Conservation (phyloP, 2,888 invertebrate species). For the Diploptera punctata region DNA sequence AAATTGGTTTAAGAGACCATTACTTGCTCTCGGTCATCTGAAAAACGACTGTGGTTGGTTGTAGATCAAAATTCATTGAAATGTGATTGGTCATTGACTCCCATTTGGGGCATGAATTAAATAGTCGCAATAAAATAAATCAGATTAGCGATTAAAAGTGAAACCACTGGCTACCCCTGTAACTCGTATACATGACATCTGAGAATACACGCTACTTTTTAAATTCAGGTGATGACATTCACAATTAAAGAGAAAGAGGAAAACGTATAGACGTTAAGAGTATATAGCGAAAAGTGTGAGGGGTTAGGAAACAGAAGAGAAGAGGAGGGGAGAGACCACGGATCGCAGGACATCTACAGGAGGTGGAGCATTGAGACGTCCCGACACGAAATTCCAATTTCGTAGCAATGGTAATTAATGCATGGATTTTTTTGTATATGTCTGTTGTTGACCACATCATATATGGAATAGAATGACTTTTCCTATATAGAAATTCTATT, state of each 20-base stretch:
- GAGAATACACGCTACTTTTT: constrained; percentile 29
- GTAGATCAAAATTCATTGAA: too few relatives aligned
- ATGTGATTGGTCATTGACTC: too few relatives aligned
- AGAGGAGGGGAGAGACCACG: constrained; percentile 23
- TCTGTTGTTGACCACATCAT: constrained; percentile 10
- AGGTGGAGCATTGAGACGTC: constrained; percentile 38
- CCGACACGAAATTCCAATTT: constrained; percentile 48
- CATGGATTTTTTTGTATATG: constrained; percentile 43
- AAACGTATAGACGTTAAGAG: constrained; percentile 23
- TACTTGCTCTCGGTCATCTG: too few relatives aligned
- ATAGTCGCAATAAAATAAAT: too few relatives aligned
- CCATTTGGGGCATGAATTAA: too few relatives aligned
- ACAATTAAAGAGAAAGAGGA: constrained; percentile 39
- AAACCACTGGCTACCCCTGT: constrained; percentile 3
- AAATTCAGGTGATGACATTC: constrained; percentile 40
- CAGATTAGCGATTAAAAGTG: too few relatives aligned
- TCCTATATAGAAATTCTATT: neutral
- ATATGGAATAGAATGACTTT: constrained; percentile 6
- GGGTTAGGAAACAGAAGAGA: neutral
- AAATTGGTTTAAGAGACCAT: too few relatives aligned
- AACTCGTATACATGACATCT: neutral
- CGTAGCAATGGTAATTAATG: constrained; percentile 49
- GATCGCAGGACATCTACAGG: constrained; percentile 9
- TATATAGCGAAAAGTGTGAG: constrained; percentile 6
- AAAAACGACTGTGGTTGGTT: too few relatives aligned